Percentiles rank a stretch among this genome's conserved stretches.
Conservation (phyloP, 2,797 vertebrate genomes). For the Clarias pachynema region DNA sequence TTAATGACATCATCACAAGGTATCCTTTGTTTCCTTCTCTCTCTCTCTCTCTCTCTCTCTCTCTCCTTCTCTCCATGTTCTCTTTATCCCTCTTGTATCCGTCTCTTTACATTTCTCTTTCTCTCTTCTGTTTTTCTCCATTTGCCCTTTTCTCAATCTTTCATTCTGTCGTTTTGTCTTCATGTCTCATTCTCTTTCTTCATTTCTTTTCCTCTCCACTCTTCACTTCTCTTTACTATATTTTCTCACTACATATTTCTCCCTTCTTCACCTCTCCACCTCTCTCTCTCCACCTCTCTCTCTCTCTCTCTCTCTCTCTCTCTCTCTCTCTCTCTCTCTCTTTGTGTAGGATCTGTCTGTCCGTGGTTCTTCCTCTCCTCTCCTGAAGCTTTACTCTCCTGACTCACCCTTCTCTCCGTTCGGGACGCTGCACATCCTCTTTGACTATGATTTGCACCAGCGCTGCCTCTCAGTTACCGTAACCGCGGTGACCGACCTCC, state of each 20-base stretch:
- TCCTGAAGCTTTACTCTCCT: conserved; percentile 91
- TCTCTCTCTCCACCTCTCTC: conserved; percentile 38
- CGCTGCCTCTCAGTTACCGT: conserved; percentile 87
- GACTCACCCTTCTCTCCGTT: conserved; percentile 86
- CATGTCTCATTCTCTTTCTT: not conserved
- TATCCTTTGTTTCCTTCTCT: not conserved
- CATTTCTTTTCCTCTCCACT: no score
- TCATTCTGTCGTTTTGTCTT: not conserved
- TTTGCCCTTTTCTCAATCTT: not conserved
- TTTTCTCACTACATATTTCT: not conserved
- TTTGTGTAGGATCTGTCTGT: conserved; percentile 86
- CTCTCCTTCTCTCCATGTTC: not conserved
- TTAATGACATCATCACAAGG: conserved; percentile 16
- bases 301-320: conserved; percentile 37
- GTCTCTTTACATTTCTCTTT: not conserved
- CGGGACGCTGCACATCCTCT: conserved; percentile 92
- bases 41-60: not conserved
- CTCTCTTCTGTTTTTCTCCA: not conserved
- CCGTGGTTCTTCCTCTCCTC: conserved; percentile 87
- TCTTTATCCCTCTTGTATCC: not conserved
- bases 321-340: conserved; percentile 49
- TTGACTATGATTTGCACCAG: conserved; percentile 93
- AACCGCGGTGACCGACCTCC: conserved; percentile 92
- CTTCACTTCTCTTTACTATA: no score
- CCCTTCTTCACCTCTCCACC: not conserved